Conservation (phyloP, 1,140 invertebrate species). For the Maconellicoccus hirsutus region DNA sequence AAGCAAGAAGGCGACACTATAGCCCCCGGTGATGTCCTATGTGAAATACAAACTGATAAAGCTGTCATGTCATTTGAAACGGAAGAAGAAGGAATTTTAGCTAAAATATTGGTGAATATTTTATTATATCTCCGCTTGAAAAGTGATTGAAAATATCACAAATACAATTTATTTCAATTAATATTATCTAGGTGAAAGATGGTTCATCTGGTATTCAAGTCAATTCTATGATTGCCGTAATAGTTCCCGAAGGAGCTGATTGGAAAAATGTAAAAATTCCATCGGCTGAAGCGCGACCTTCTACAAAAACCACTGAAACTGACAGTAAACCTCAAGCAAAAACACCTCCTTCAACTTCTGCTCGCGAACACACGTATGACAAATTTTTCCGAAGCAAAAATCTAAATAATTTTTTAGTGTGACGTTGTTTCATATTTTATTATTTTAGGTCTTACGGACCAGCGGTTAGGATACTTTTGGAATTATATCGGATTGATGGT, state of each 20-base stretch:
- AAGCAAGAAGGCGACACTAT: constrained; percentile 86
- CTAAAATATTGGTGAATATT: constrained; percentile 65
- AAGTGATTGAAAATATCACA: too few relatives aligned
- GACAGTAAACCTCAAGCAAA: constrained; percentile 30
- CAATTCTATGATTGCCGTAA: constrained; percentile 75
- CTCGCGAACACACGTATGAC: too few relatives aligned
- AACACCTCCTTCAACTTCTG: background rate
- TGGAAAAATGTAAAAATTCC: constrained; percentile 58
- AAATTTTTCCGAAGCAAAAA: too few relatives aligned
- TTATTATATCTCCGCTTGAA: background rate
- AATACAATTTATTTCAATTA: background rate
- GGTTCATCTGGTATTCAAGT: constrained; percentile 73
- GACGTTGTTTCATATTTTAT: too few relatives aligned
- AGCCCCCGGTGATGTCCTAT: constrained; percentile 77
- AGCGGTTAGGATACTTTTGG: constrained; percentile 47
- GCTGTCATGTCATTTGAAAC: constrained; percentile 99
- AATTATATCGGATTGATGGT: constrained; percentile 45
- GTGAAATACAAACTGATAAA: constrained; percentile 99
- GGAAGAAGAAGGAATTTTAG: constrained; percentile 92
- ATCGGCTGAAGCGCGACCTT: constrained; percentile 36
- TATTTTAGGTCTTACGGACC: constrained; percentile 42
- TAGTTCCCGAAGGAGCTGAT: constrained; percentile 68
- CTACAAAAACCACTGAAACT: constrained; percentile 29
- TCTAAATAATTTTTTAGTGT: too few relatives aligned
- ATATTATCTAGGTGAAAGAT: constrained; percentile 43